Evolutionary conservation across 2,888 invertebrate genomes (phyloP).

Genomic region (Apodemia duryi): DNA sequence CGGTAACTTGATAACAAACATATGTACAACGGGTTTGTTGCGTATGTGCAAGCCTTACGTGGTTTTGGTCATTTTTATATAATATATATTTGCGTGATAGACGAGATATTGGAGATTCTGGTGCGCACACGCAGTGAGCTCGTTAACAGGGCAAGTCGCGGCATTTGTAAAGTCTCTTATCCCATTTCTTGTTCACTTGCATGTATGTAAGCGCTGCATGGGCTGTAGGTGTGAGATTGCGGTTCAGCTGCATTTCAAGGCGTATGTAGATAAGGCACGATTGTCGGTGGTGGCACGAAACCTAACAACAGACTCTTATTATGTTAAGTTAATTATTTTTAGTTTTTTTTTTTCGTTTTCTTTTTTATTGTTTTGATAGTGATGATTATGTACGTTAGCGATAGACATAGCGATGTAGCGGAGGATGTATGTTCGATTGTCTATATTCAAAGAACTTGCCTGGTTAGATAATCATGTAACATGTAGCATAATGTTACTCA

Average conservation of each 20-base stretch:
- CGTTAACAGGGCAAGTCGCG: too few species aligned
- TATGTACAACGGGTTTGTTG: too few species aligned
- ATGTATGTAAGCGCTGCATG: not conserved
- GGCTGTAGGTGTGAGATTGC: not conserved
- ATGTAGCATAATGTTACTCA: too few species aligned
- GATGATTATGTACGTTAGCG: not conserved
- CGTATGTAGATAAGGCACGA: slow-evolving; percentile 16
- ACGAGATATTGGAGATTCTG: too few species aligned
- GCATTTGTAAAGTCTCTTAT: too few species aligned
- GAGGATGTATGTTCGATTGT: not conserved
- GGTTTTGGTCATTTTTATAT: too few species aligned
- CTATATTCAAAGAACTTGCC: not conserved
- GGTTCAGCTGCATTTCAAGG: not conserved
- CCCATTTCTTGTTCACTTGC: not conserved
- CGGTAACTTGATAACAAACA: not conserved
- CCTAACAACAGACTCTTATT: slow-evolving; percentile 32
- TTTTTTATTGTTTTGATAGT: slow-evolving; percentile 20
- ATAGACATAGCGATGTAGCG: not conserved
- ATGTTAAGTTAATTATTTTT: slow-evolving; percentile 22
- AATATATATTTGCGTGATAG: too few species aligned
- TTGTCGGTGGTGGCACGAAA: slow-evolving; percentile 20
- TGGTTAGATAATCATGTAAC: not conserved
- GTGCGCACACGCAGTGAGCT: too few species aligned
- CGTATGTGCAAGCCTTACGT: too few species aligned
- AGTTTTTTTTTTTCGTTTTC: slow-evolving; percentile 29